Percentiles rank a stretch among this genome's conserved stretches.
Conservation (phyloP, 1,140 invertebrate genomes). For the Bombus breviceps region DNA sequence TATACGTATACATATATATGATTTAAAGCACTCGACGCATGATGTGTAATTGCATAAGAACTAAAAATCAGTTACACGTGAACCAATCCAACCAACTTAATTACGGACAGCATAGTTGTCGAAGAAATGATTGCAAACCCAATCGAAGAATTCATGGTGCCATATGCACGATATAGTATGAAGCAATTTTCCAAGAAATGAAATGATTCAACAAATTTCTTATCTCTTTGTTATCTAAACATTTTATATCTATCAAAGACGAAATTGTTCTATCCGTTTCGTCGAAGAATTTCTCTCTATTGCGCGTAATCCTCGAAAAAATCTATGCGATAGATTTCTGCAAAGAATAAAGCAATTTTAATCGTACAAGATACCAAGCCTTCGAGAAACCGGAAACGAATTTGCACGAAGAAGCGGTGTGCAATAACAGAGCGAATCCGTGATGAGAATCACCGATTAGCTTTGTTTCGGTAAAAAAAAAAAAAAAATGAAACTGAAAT, state of each 20-base stretch:
- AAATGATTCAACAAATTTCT: background rate
- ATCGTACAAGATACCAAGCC: background rate
- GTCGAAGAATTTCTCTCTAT: background rate
- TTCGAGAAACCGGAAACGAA: constrained; percentile 1
- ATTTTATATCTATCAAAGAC: background rate
- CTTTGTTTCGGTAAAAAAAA: background rate
- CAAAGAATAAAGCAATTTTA: background rate
- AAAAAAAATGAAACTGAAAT: constrained; percentile 2
- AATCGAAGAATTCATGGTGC: background rate
- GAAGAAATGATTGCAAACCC: background rate
- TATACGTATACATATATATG: background rate
- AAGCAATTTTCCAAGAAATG: background rate
- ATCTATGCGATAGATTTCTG: background rate
- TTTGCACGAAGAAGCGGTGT: background rate
- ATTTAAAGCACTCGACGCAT: background rate
- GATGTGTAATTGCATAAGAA: background rate
- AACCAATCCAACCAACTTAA: background rate
- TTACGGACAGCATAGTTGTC: background rate
- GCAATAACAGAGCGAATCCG: background rate
- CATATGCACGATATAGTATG: background rate
- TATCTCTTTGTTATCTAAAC: background rate
- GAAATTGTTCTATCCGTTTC: background rate
- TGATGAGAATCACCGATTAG: constrained; percentile 1
- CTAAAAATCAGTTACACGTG: background rate
- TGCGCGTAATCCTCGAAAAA: background rate